Base-by-base conservation (phyloP, 2,797 vertebrate genomes). In the Eleutherodactylus coqui region DNA sequence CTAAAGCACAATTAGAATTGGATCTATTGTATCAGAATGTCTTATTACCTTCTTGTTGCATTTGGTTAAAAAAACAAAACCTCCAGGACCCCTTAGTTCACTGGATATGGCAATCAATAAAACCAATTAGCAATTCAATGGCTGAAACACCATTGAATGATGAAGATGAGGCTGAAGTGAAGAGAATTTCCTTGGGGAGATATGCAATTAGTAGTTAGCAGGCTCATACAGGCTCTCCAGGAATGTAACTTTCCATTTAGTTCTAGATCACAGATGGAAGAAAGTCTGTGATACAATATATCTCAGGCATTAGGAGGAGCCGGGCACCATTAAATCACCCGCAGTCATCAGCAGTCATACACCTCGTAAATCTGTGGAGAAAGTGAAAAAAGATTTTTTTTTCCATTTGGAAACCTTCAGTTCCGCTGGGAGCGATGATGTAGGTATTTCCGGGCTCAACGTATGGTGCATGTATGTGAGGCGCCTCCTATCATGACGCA, bases 181-280 rank as follows among this genome's bases (percentile, higher is more conserved):
- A 24, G 64, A 69, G 64, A 21, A 21, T 41, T 72, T 43, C 69
- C 69, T 41, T 72, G 67, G 67, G 64, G 69, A 72, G 69, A 72
- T 10, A 24, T 38, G 38, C 2, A 41, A 43, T 72, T 72, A 72
- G 34, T 5, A 24, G 36, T 27, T 41, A 8, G 69, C 69, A 72
- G 69, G 69, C 43, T 41, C 38, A n/a, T 41, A 72, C 69, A 72
- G 5, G 69, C 24, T 72, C 69, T 24, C 8, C 69, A 72, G 69
- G 69, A 72, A 72, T 72, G 69, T 43, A n/a, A 72, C 38, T 72
- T 72, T 72, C 69, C 69, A 43, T n/a, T 14, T 43, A 10, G n/a
- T 43, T 72, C 19, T 72, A 38, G 36, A 72, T 13, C 1, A 4
- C n/a, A 11, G 9, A 72, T 72, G 69, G 69, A 41, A 72, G 24